phyloP scores from a whole-genome alignment of 2,113 vertebrate genomes.

The Tyrannus savana region DNA sequence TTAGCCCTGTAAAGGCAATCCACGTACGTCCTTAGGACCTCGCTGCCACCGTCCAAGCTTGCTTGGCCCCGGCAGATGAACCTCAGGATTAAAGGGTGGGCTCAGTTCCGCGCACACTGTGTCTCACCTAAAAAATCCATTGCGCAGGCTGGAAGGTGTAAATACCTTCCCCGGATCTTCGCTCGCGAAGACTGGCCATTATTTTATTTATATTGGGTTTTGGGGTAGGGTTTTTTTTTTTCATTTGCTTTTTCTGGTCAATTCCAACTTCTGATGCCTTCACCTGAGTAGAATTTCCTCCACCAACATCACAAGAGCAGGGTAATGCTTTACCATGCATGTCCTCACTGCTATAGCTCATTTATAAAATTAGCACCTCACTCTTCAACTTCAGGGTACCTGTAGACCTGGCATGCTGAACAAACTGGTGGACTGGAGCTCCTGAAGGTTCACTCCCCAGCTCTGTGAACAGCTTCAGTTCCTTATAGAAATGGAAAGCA shows the following conservation, averaged over 20 bases:
- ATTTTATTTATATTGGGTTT: no score
- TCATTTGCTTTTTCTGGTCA: neutral
- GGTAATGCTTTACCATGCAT: neutral
- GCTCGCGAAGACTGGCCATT: no score
- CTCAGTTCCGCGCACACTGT: no score
- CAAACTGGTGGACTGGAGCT: constrained; percentile 19
- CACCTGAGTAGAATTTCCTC: neutral
- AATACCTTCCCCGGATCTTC: no score
- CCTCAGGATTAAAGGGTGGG: no score
- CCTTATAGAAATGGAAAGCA: neutral
- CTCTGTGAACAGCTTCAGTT: neutral
- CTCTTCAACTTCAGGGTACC: neutral
- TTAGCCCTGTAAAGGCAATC: no score
- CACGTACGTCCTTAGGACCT: no score
- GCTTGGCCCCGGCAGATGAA: no score
- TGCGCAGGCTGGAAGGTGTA: no score
- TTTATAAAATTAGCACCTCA: neutral
- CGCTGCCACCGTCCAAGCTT: no score
- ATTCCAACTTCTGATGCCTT: no score
- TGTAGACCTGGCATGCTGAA: neutral
- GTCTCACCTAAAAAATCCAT: no score
- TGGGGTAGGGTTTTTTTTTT: neutral
- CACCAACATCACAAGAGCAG: neutral
- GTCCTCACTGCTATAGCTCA: neutral
- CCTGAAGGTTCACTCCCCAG: neutral